Base-by-base conservation (phyloP, 2,113 vertebrate species). In the Blennius ocellaris region DNA sequence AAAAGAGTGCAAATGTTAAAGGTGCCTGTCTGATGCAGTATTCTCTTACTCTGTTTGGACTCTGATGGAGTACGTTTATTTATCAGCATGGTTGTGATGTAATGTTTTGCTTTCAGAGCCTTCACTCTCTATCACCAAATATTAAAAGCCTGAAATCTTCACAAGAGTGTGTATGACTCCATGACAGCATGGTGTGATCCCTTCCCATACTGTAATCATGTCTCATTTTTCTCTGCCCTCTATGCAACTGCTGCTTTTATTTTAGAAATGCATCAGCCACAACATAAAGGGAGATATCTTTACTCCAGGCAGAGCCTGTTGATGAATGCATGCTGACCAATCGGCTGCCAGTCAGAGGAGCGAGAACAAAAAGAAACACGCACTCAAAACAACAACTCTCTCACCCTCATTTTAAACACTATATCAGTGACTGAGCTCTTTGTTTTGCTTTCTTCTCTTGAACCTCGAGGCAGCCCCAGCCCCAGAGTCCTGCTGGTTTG, bases 21-120 rank as follows among this genome's bases (percentile, higher is more conserved):
- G 76, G 73, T 89, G 79, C 38, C 56, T 63, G 69, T 75, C 82
- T 82, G 56, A 82, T 88, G 72, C 15, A 52, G 81, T 72, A 77
- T 87, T 85, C 76, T 90, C 77, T 87, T 78, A 72, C 71, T 69
- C 63, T 0, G 8, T 57, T 72, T 49, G 62, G 76, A 79, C 65
- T 80, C 51, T 36, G 54, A 78, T 51, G 50, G 63, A 71, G 57
- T 41, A 6, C 11, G 50, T 63, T 81, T 84, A 67, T 70, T 80
- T 87, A 88, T 88, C 72, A 60, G 49, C 64, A 54, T 36, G 43
- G 15, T 36, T 36, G 69, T 91, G 90, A 91, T 84, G 87, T 91
- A 70, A 92, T 89, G 86, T 83, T 90, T 87, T 82, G 72, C 54
- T 76, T 84, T 73, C 47, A 57, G 61, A 82, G 66, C 47, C 40